Base-by-base conservation (phyloP, 2,113 vertebrate genomes). In the Crocuta crocuta region DNA sequence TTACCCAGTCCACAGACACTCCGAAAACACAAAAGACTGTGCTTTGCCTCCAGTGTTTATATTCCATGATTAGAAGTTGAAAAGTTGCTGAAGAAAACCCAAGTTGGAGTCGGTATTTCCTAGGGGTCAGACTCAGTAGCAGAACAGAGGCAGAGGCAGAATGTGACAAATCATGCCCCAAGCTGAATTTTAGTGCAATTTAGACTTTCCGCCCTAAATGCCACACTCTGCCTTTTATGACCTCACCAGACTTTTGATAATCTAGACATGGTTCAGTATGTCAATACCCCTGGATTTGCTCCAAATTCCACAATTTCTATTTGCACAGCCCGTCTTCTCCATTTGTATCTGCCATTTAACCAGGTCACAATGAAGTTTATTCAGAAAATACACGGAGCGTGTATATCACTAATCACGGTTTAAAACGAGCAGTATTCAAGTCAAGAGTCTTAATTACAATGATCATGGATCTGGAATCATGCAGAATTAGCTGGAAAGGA, bases 211-310 rank as follows among this genome's bases (percentile, higher is more conserved):
- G 7, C 53, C 2, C 0, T 4, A 9, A 28, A 26, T 0, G 26
- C 23, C 43, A 15, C 50, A 6, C 21, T 5, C 2, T 35, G 92
- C 11, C 53, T 55, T 63, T 63, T 17, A 3, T 16, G 39, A 39
- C 33, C n/a, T 1, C 0, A 11, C 26, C 48, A 10, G 43, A 39
- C 15, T 23, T 28, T 0, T 0, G 16, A 23, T 1, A 2, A 11
- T 23, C n/a, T 2, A 17, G 5, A 1, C 28, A 2, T 13, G 12
- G 21, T 15, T 10, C 24, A 10, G 19, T 0, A 16, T 1, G 7
- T 35, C 4, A 3, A 16, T 8, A 5, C 15, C 53, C 15, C 33
- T 23, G 28, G 43, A 10, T 23, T 5, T 4, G 23, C 43, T 16
- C 17, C 8, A 7, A 73, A 58, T 10, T 1, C 58, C 8, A 17